Base-by-base conservation (phyloP, 2,888 invertebrate genomes). In the Drosophila stalkeri region DNA sequence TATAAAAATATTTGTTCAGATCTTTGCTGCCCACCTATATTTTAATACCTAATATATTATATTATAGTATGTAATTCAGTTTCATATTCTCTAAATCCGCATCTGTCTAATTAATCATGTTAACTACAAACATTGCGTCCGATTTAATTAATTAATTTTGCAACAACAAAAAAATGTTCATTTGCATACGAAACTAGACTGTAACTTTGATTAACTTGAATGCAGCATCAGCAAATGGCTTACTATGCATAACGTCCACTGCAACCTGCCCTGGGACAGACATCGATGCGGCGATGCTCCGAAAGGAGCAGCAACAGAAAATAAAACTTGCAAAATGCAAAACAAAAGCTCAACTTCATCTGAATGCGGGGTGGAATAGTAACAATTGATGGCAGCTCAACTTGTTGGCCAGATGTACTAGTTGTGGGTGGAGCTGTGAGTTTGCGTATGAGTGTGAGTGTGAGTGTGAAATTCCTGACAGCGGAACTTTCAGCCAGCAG, bases 401-500 rank as follows among this genome's bases (percentile, higher is more conserved):
- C 33, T 43, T 61, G 61, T 44, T 74, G 73, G 47, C 31, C 54
- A 52, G 41, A 37, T 37, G 54, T 52, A 27, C 27, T 27, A 35
- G 52, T 8, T 18, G 54, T 37, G 23, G 46, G 20, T 12, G 44
- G 12, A 5, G 5, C 2, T 2, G 39, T 9, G 18, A 31, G 14
- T 31, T 18, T 14, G 6, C 7, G 12, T 11, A 16, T 4, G 35
- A 1, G 14, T 23, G 20, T 44, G 37, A 18, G 12, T 11, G 18
- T 4, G 35, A 1, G 14, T 23, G 20, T 44, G 37, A 18, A 39
- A 37, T 37, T 33, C 18, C 18, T 39, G 54, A 18, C 37, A 33
- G 39, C 67, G 23, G 46, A 77, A 72, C 52, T 77, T 86, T 64
- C 57, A 77, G 51, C 72, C 69, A 66, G 69, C 86, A 86, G 86